Evolutionary conservation across 2,888 invertebrate species (phyloP).

Genomic region (Netelia inedita): DNA sequence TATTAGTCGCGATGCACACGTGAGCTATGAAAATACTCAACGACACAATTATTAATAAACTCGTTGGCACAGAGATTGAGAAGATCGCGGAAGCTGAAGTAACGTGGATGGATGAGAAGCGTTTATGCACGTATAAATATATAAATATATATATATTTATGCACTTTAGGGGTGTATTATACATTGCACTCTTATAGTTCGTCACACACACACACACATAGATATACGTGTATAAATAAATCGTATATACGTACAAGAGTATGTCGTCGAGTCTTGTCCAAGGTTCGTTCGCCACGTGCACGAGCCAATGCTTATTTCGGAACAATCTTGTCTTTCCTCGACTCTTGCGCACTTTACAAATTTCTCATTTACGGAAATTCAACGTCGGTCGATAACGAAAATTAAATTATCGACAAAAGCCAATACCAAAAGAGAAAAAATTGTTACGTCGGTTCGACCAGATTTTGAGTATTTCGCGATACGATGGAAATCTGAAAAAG

Average conservation of each 20-base stretch:
- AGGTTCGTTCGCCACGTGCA: slow-evolving; percentile 36
- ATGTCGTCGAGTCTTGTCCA: slow-evolving; percentile 13
- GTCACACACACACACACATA: background rate
- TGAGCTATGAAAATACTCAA: slow-evolving; percentile 63
- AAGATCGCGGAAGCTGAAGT: slow-evolving; percentile 74
- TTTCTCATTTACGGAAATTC: slow-evolving; percentile 4
- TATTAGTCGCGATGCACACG: slow-evolving; percentile 51
- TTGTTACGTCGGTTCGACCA: too few relatives aligned
- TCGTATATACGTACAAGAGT: background rate
- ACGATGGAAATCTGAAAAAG: too few relatives aligned
- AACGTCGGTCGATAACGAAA: background rate
- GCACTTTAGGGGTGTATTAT: too few relatives aligned
- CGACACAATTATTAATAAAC: slow-evolving; percentile 74
- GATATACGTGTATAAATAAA: background rate
- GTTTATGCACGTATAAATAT: slow-evolving; percentile 2
- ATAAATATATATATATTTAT: slow-evolving; percentile 18
- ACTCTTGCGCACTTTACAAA: background rate
- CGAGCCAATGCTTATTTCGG: slow-evolving; percentile 19
- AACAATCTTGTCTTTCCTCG: background rate
- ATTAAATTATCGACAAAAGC: too few relatives aligned
- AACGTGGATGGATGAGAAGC: slow-evolving; percentile 47
- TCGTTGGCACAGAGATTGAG: slow-evolving; percentile 73
- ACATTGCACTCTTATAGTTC: too few relatives aligned
- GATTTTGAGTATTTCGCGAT: too few relatives aligned
- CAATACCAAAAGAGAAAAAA: too few relatives aligned